Conservation (phyloP, 2,113 vertebrate genomes). For the Rhinichthys klamathensis region DNA sequence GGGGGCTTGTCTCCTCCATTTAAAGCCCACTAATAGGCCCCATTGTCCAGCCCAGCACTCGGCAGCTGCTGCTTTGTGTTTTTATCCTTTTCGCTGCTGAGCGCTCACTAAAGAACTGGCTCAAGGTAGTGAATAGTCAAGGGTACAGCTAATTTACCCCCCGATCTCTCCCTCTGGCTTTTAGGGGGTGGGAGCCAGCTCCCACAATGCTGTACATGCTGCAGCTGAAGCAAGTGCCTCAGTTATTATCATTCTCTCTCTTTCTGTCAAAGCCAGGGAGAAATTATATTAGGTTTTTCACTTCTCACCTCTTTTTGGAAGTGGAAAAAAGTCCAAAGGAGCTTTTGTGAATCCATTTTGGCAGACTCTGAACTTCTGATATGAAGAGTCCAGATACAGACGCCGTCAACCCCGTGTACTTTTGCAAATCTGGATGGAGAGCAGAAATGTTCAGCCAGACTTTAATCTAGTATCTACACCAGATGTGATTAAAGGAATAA, state of each 20-base stretch:
- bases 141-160: conserved; percentile 44
- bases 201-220: conserved; percentile 16
- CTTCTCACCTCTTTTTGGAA: conserved; percentile 40
- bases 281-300: conserved; percentile 43
- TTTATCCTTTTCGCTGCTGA: conserved; percentile 44
- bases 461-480: neutral
- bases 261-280: conserved; percentile 21
- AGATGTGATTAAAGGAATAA: neutral
- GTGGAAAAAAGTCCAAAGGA: neutral
- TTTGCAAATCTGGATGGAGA: neutral
- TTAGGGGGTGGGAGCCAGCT: neutral
- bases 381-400: neutral
- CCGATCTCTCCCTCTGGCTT: neutral
- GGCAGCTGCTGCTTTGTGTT: conserved; percentile 50
- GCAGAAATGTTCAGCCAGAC: neutral
- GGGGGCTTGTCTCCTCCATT: conserved; percentile 10
- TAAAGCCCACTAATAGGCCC: conserved; percentile 27
- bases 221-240: conserved; percentile 8
- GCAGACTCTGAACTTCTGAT: neutral
- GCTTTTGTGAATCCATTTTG: conserved; percentile 21
- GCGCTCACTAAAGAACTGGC: conserved; percentile 26
- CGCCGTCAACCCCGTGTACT: neutral
- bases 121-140: conserved; percentile 45
- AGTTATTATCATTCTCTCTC: conserved; percentile 28
- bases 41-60: conserved; percentile 49